phyloP scores from a whole-genome alignment of 2,888 invertebrate species.

The Anodontia alba region DNA sequence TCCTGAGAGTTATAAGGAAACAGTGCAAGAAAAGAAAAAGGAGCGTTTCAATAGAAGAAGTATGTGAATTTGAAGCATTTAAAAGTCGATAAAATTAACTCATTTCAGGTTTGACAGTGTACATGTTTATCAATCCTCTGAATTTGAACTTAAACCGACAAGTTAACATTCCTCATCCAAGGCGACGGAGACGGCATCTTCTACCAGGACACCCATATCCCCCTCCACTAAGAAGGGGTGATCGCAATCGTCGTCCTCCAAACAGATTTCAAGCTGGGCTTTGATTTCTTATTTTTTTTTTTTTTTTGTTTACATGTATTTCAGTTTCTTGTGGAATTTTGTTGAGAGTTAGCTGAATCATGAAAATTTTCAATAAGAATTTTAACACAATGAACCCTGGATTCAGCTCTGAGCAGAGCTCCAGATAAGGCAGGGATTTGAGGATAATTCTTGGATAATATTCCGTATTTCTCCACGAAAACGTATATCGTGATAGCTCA shows the following conservation, averaged over 20 bases:
- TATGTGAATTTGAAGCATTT: neutral
- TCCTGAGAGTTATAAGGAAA: neutral
- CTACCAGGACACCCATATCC: neutral
- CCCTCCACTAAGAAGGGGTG: neutral
- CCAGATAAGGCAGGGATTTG: too few relatives aligned
- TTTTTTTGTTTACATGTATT: too few relatives aligned
- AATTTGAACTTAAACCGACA: neutral
- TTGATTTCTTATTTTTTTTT: neutral
- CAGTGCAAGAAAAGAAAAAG: neutral
- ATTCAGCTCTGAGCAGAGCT: too few relatives aligned
- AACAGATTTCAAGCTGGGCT: neutral
- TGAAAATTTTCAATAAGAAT: too few relatives aligned
- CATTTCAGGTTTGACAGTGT: neutral
- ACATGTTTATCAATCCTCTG: neutral
- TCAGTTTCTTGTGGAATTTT: too few relatives aligned
- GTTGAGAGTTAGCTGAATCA: too few relatives aligned
- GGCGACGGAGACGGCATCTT: neutral
- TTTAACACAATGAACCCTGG: too few relatives aligned
- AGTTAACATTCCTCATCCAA: neutral
- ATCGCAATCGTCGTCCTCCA: neutral
- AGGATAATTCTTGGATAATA: too few relatives aligned
- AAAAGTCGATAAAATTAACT: neutral
- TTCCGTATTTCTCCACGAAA: too few relatives aligned
- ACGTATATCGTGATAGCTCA: too few relatives aligned
- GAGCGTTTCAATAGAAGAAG: neutral